These are phyloP conservation scores for Ctenopoma kingsleyae DNA, from an alignment of 2,797 vertebrate genomes.

Conservation along the genomic window DNA sequence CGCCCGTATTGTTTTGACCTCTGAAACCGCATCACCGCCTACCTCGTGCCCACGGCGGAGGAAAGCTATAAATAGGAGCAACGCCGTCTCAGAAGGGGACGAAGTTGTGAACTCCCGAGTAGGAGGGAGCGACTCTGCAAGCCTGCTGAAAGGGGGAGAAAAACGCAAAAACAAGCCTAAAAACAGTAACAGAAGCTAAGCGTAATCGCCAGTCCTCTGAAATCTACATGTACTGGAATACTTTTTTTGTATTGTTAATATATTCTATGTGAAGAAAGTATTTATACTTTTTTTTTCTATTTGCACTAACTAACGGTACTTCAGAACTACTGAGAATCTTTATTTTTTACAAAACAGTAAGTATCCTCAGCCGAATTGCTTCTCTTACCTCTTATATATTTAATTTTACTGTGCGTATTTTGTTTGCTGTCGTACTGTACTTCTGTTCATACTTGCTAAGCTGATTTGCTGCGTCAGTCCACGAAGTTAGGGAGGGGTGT, in stretches of 20 bases:
- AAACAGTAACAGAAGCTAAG: conserved; percentile 69
- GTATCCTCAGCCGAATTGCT: conserved; percentile 54
- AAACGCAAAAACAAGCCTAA: conserved; percentile 54
- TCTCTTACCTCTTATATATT: neutral
- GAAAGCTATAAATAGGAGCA: conserved; percentile 86
- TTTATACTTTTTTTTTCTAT: conserved; percentile 82
- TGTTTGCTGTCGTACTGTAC: conserved; percentile 20
- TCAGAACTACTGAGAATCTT: conserved; percentile 84
- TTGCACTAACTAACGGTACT: conserved; percentile 87
- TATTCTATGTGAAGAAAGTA: conserved; percentile 84
- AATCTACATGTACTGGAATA: conserved; percentile 84
- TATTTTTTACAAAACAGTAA: conserved; percentile 82
- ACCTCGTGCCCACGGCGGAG: conserved; percentile 86
- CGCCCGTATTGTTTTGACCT: conserved; percentile 84
- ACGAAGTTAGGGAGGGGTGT: conserved; percentile 77
- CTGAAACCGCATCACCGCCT: conserved; percentile 84
- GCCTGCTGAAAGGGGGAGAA: conserved; percentile 74
- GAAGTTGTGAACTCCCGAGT: conserved; percentile 85
- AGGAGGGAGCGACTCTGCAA: conserved; percentile 77
- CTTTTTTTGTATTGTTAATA: conserved; percentile 79
- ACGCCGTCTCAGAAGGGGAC: conserved; percentile 61
- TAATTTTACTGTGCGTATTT: neutral
- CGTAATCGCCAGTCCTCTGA: conserved; percentile 70
- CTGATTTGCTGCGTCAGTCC: conserved; percentile 85
- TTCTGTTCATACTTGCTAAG: conserved; percentile 63